Percentiles rank a stretch among this genome's conserved stretches.
These are phyloP conservation scores for Ctenoplectra terminalis DNA, from an alignment of 1,140 invertebrate genomes.

Conservation along the genomic window DNA sequence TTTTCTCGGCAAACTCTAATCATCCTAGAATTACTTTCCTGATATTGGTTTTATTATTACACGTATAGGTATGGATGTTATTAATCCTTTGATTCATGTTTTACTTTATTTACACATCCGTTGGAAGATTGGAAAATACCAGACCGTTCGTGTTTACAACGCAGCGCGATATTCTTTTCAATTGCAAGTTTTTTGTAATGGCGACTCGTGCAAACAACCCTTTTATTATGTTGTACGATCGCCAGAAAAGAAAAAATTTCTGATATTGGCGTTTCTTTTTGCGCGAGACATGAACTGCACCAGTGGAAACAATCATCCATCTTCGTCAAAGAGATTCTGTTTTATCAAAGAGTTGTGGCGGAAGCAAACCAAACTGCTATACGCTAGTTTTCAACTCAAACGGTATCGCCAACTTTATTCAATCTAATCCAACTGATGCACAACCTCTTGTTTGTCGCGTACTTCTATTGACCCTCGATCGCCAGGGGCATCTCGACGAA, in stretches of 20 bases:
- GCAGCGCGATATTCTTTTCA: neutral
- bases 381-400: constrained; percentile 37
- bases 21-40: neutral
- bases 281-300: neutral
- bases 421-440: constrained; percentile 15
- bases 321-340: constrained; percentile 23
- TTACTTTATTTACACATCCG: neutral
- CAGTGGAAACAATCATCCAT: neutral
- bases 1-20: too few relatives aligned
- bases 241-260: neutral
- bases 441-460: constrained; percentile 14
- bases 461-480: constrained; percentile 36
- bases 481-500: constrained; percentile 10
- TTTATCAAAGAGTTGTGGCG: constrained; percentile 29
- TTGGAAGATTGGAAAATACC: neutral
- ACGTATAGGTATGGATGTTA: neutral
- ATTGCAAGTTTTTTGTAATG: neutral
- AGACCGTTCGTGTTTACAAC: neutral
- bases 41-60: neutral
- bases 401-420: constrained; percentile 26
- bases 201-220: neutral
- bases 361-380: constrained; percentile 20
- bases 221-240: neutral
- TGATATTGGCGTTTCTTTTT: neutral
- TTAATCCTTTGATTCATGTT: neutral